Evolutionary conservation across 1,140 invertebrate genomes (phyloP).

Genomic region (Atta cephalotes): DNA sequence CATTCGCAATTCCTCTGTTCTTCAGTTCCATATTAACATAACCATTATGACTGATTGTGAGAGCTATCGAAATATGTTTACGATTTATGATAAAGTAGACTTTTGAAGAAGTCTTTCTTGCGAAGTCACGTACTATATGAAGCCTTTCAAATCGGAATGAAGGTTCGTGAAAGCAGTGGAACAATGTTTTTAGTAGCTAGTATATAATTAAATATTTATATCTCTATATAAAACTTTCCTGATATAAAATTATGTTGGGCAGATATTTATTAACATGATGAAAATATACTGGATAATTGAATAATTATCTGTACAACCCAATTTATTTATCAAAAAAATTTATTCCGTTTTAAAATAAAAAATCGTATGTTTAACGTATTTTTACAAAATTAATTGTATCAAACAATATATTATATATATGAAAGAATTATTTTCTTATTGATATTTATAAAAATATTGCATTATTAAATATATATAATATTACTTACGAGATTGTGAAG

Average conservation of each 20-base stretch:
- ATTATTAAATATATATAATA: neutral
- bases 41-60: neutral
- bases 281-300: neutral
- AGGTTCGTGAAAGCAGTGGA: conserved; percentile 11
- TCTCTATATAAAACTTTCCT: neutral
- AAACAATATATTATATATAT: neutral
- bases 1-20: neutral
- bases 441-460: neutral
- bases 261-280: conserved; percentile 2
- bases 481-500: neutral
- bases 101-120: neutral
- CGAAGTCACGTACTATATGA: neutral
- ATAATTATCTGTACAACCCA: neutral
- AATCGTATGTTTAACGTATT: neutral
- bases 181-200: neutral
- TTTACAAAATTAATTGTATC: conserved; percentile 15
- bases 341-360: neutral
- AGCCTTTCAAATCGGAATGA: neutral
- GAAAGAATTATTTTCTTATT: conserved; percentile 15
- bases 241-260: neutral
- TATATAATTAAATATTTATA: conserved; percentile 7
- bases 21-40: neutral
- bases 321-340: neutral
- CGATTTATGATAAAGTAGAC: neutral
- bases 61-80: neutral